phyloP scores from a whole-genome alignment of 2,113 vertebrate genomes.

The Carassius gibelio region DNA sequence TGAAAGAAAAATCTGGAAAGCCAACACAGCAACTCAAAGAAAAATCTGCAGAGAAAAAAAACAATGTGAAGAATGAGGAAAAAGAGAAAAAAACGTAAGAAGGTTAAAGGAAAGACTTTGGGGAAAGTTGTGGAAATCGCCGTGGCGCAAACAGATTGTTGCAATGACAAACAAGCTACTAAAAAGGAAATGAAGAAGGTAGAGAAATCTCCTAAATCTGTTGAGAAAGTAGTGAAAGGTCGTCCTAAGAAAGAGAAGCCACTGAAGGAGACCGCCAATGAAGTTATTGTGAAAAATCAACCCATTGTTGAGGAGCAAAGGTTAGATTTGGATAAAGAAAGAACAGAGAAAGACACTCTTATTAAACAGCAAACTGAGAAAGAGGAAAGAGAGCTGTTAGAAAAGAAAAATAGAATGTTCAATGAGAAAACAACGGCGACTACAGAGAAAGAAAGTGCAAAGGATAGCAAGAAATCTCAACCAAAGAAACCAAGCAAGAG shows the following conservation, averaged over 20 bases:
- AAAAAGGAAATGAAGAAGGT: conserved; percentile 51
- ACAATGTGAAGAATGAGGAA: conserved; percentile 57
- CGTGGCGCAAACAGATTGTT: neutral
- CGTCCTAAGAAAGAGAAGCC: conserved; percentile 22
- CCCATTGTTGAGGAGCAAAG: conserved; percentile 42
- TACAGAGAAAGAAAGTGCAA: conserved; percentile 33
- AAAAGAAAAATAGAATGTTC: conserved; percentile 50
- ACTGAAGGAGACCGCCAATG: conserved; percentile 55
- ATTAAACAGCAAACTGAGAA: conserved; percentile 37
- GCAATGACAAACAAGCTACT: conserved; percentile 49
- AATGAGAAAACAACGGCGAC: conserved; percentile 51
- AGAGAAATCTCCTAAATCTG: conserved; percentile 44
- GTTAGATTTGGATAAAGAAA: neutral
- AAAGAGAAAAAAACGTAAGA: conserved; percentile 60
- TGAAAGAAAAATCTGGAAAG: conserved; percentile 75
- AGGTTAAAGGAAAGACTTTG: conserved; percentile 16
- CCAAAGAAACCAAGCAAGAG: conserved; percentile 47
- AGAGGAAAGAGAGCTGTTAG: conserved; percentile 13
- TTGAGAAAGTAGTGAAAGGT: conserved; percentile 24
- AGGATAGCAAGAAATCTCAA: conserved; percentile 34
- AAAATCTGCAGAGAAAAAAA: conserved; percentile 61
- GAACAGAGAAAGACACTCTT: conserved; percentile 23
- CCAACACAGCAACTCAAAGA: conserved; percentile 55
- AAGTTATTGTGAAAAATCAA: conserved; percentile 56
- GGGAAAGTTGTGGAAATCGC: conserved; percentile 19